Percentiles rank a stretch among this genome's conserved stretches.
Evolutionary conservation across 2,888 invertebrate genomes (phyloP).

Genomic region (Seira sanloemensis): DNA sequence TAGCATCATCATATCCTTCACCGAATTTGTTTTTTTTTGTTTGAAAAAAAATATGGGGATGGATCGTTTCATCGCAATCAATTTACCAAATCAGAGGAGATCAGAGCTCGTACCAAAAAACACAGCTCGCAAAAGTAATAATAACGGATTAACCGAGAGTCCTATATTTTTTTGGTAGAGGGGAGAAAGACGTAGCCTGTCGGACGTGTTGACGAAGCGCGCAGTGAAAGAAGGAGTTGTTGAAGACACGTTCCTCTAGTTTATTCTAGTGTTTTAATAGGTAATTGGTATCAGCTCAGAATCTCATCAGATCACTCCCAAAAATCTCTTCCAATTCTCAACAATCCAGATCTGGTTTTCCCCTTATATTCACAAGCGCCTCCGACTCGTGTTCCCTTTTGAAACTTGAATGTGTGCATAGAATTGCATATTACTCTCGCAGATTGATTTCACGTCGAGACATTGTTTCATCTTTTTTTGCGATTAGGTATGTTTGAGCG

Average conservation of each 20-base stretch:
- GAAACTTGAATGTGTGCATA: neutral
- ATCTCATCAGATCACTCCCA: neutral
- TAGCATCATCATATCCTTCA: neutral
- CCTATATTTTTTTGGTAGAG: constrained; percentile 3
- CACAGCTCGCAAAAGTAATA: neutral
- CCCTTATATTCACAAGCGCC: no score
- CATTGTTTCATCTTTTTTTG: neutral
- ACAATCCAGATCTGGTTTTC: constrained; percentile 15
- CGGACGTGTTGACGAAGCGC: neutral
- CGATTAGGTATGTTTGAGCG: no score
- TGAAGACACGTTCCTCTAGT: constrained; percentile 12
- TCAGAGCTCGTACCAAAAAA: neutral
- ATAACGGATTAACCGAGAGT: neutral
- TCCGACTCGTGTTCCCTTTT: neutral
- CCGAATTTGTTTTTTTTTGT: no score
- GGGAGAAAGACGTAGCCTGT: neutral
- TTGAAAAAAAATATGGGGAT: no score
- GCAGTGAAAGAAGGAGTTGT: neutral
- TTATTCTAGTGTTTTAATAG: neutral
- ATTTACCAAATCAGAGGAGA: neutral
- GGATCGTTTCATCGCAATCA: neutral
- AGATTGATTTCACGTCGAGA: neutral
- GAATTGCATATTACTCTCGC: neutral
- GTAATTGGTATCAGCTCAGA: neutral
- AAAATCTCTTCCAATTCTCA: neutral